phyloP scores from a whole-genome alignment of 1,140 invertebrate species.

The Drosophila littoralis region DNA sequence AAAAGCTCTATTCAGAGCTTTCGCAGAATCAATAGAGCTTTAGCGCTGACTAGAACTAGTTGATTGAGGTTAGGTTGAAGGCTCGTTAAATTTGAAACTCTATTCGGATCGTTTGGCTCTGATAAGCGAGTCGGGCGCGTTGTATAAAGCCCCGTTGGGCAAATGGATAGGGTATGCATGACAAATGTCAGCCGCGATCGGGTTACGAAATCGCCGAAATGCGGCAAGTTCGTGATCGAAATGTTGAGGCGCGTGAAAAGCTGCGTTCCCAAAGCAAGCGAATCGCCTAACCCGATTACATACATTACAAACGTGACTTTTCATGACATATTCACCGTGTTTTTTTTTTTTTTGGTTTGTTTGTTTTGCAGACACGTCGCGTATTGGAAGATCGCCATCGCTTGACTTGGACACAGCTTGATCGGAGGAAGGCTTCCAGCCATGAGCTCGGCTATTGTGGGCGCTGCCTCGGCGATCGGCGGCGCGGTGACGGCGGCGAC shows the following conservation, averaged over 20 bases:
- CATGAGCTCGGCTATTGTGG: slow-evolving; percentile 85
- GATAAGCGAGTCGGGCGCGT: slow-evolving; percentile 23
- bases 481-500: slow-evolving; percentile 86
- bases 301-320: slow-evolving; percentile 45
- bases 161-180: slow-evolving; percentile 49
- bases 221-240: slow-evolving; percentile 54
- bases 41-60: not conserved
- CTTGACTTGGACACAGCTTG: slow-evolving; percentile 1
- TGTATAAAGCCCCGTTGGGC: slow-evolving; percentile 23
- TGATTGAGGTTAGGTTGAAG: not conserved
- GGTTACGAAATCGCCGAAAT: slow-evolving; percentile 60
- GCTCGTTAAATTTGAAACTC: not conserved
- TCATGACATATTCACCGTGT: slow-evolving; percentile 23
- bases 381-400: slow-evolving; percentile 5
- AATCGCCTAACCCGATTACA: slow-evolving; percentile 56
- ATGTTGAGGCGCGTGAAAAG: slow-evolving; percentile 65
- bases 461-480: slow-evolving; percentile 86
- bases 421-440: slow-evolving; percentile 5
- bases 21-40: not conserved
- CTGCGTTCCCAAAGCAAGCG: not conserved
- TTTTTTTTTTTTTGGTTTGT: not conserved
- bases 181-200: slow-evolving; percentile 27
- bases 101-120: slow-evolving; percentile 5
- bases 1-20: too few relatives aligned
- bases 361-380: slow-evolving; percentile 52